Evolutionary conservation across 2,888 invertebrate genomes (phyloP), one percentile per base, ranked within the genome.

Genomic region (Stratiomys singularior): DNA sequence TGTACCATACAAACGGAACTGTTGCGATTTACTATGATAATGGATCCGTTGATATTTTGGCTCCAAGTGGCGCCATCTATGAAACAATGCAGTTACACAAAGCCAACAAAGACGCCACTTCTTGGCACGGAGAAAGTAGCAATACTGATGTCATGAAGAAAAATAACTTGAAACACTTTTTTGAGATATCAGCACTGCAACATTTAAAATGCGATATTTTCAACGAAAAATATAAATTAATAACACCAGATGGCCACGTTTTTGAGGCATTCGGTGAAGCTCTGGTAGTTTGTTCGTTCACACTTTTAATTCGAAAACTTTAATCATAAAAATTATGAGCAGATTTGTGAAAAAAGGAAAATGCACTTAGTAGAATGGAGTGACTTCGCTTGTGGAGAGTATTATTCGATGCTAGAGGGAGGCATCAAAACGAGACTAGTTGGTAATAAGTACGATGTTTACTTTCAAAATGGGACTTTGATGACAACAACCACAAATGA

Each of bases 401-500:
- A 60, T 9, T 76, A 52, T 52, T n/a, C 77, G 9, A 58, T 37
- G 21, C 47, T 78, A 25, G 78, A 78, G 64, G 77, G 74, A 56
- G 78, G 78, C 1, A 69, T 78, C 0, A 80, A 74, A 74, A 76
- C 77, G 4, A 18, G 72, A 21, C 46, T 72, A 5, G 25, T 37
- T 23, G 18, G n/a, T 23, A 47, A 64, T 9, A 46, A 30, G 11
- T 63, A 76, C 3, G 23, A 72, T 1, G 77, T 77, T 11, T 76
- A 76, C n/a, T 80, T 72, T 63, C 74, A 76, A 7, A 76, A 80
- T 63, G 78, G 78, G 0, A 80, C 80, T 2, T 18, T 80, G n/a
- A 74, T 78, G 15, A 78, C 69, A 58, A 74, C 78, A 0, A 13
- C 46, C 13, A 11, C 25, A 25, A 25, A 60, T 23, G 60, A 23